These are phyloP conservation scores for Lineus longissimus DNA, from an alignment of 1,140 invertebrate genomes.

Conservation along the genomic window DNA sequence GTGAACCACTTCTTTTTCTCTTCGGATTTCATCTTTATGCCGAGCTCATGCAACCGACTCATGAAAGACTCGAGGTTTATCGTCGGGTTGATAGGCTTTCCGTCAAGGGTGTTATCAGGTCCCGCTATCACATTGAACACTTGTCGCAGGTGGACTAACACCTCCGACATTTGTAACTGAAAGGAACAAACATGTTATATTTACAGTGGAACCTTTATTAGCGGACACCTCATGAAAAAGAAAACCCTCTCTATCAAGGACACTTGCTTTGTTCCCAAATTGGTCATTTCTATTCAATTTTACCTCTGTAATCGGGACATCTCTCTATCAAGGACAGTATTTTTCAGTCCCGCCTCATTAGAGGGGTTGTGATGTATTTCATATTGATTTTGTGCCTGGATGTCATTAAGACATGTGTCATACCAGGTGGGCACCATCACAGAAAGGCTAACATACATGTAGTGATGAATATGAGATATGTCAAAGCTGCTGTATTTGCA, in stretches of 20 bases:
- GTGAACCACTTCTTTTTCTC: constrained; percentile 73
- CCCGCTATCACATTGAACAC: constrained; percentile 88
- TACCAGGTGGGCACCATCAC: no score
- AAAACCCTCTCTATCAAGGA: no score
- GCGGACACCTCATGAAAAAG: no score
- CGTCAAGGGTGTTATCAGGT: constrained; percentile 1
- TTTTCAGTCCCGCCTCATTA: background rate
- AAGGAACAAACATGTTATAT: constrained; percentile 31
- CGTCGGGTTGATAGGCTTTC: constrained; percentile 9
- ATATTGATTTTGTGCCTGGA: constrained; percentile 8
- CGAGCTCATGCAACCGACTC: constrained; percentile 66
- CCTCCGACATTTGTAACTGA: constrained; percentile 94
- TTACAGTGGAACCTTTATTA: no score
- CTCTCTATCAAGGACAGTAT: no score
- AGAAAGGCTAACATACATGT: no score
- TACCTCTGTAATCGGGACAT: no score
- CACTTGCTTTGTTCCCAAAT: no score
- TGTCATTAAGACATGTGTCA: no score
- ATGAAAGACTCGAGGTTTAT: constrained; percentile 72
- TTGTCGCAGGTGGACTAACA: constrained; percentile 87
- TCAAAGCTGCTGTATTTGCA: no score
- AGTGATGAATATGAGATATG: no score
- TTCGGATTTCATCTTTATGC: constrained; percentile 47
- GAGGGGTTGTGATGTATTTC: background rate
- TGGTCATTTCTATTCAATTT: no score